Base-by-base conservation (phyloP, 2,797 vertebrate genomes). In the Eupleurogrammus muticus region DNA sequence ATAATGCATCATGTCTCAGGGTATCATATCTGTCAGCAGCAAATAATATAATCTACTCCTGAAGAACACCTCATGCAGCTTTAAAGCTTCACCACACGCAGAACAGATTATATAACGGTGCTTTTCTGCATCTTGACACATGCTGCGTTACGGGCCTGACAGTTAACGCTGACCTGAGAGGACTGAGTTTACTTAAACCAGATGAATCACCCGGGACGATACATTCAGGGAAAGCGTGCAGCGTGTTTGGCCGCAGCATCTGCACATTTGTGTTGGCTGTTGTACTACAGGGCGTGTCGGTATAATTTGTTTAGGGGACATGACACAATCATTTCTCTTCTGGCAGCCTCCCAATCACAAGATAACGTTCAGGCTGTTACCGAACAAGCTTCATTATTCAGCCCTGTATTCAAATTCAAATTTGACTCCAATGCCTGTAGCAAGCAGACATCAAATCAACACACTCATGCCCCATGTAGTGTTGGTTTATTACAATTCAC, bases 401-500 rank as follows among this genome's bases (percentile, higher is more conserved):
- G 28, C 6, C 1, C 1, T 52, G 11, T 28, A 28, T 28, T 28
- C 28, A 28, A 28, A 28, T 28, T 28, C 28, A 28, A 28, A 28
- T 28, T 28, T 6, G 6, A 28, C 6, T 28, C 28, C 28, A 28
- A 28, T 28, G 3, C 28, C 3, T 28, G 6, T 28, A 28, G 28
- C 3, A 46, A 23, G 17, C 36, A 4, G 14, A 62, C 17, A 53
- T 50, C 21, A 53, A 50, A 38, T 50, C n/a, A 13, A 66, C 36
- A 62, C 60, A 68, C 48, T 53, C 24, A 19, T 52, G 42, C 19
- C 3, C 42, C 58, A 40, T 66, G 63, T 68, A 55, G 51, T 75
- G 70, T 81, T 80, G 21, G 17, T 85, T 89, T 89, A 82, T 81
- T 89, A 64, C 40, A 73, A 54, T 69, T 75, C 28, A 58, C 53